Percentiles rank a stretch among this genome's conserved stretches.
Evolutionary conservation across 2,888 invertebrate species (phyloP).

Genomic region (Drosophila colorata): DNA sequence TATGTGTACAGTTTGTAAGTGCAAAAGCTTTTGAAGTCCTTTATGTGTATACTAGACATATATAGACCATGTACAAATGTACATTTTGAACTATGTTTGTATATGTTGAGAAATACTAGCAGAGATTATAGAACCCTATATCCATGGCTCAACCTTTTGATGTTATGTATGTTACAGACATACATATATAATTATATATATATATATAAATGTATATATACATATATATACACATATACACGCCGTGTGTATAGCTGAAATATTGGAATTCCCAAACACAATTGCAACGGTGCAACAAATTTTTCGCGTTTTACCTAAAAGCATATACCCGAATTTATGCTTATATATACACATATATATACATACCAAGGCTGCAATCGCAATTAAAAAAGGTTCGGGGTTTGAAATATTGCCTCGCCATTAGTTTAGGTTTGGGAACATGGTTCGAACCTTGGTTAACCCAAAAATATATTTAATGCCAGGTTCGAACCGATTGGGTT

Average conservation of each 20-base stretch:
- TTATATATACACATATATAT: not conserved
- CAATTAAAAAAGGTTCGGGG: not conserved
- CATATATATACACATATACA: not conserved
- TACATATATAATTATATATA: not conserved
- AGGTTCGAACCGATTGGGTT: not conserved
- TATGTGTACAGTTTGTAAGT: slow-evolving; percentile 15
- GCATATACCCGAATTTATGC: not conserved
- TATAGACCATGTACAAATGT: not conserved
- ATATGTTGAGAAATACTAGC: slow-evolving; percentile 6
- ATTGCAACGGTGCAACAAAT: not conserved
- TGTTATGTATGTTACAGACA: not conserved
- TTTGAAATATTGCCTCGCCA: too few relatives aligned
- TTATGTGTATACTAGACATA: slow-evolving; percentile 12
- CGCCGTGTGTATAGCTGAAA: not conserved
- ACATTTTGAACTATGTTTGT: not conserved
- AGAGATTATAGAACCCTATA: not conserved
- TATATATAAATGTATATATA: not conserved
- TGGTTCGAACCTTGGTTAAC: not conserved
- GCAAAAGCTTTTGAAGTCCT: slow-evolving; percentile 15
- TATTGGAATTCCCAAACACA: not conserved
- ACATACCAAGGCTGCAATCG: not conserved
- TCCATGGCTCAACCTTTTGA: slow-evolving; percentile 3
- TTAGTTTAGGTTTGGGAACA: not conserved
- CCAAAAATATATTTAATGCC: not conserved
- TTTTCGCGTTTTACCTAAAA: not conserved